Evolutionary conservation across 2,888 invertebrate genomes (phyloP), one percentile per base, ranked within the genome.

Genomic region (Pyrocoelia pectoralis): DNA sequence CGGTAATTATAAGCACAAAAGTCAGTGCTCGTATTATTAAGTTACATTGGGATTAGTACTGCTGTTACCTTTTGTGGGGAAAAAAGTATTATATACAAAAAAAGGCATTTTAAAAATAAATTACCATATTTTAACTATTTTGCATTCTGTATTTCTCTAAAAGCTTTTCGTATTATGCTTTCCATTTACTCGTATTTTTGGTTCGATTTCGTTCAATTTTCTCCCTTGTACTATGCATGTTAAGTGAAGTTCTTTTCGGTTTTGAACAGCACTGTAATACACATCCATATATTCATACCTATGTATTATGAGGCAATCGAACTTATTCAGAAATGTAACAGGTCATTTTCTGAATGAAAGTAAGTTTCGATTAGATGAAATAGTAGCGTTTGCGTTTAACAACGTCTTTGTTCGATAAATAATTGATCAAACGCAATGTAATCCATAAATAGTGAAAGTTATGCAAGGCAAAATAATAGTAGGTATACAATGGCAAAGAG

Each of bases 171-270:
- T 28, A 54, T 28, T 43, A 50, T 48, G 57, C 24, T 60, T 60
- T 53, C 38, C 56, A 56, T 66, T 63, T 66, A 56, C 58, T 28
- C 58, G 50, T 59, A 54, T 53, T 15, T 43, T 52, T 54, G 58
- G 53, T 48, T 33, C 43, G 55, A 59, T 49, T 63, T 63, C 19
- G 58, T 59, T 56, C 55, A 40, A 49, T 46, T 61, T 55, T 40
- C 28, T 33, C 17, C 50, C 61, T n/a, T 56, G 43, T 50, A 50
- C 49, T 61, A 61, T 56, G 54, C 55, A 61, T 61, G 50, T 55
- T 61, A 61, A 55, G 50, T 55, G 55, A 50, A 54, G 55, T 49
- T 50, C 24, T 61, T 55, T 55, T 61, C 55, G 61, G 17, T 14
- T 49, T 41, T 56, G 55, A 61, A 55, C 55, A 49, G 50, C 55